These are phyloP conservation scores for Coremacera marginata DNA, from an alignment of 2,888 invertebrate species.

Conservation along the genomic window DNA sequence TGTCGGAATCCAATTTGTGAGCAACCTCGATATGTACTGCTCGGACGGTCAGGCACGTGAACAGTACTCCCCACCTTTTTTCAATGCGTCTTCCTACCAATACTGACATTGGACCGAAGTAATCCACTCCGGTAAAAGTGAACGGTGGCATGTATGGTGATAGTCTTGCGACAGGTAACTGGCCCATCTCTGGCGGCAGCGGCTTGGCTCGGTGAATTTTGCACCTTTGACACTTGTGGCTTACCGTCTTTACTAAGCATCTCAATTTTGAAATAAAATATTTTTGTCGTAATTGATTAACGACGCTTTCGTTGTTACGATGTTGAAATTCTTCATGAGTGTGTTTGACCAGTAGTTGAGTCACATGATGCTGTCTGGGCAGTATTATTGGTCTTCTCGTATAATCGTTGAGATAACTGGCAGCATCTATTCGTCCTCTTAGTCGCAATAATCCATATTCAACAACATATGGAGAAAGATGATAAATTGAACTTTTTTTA, in stretches of 20 bases:
- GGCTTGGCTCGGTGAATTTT: conserved; percentile 30
- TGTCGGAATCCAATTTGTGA: too few species aligned
- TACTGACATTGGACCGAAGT: conserved; percentile 41
- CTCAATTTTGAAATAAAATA: too few species aligned
- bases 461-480: conserved; percentile 6
- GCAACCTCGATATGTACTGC: conserved; percentile 45
- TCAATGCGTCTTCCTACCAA: conserved; percentile 33
- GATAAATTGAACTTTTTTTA: conserved; percentile 16
- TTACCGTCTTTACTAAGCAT: too few species aligned
- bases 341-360: conserved; percentile 12
- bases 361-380: conserved; percentile 6
- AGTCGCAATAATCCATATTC: neutral
- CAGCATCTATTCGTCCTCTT: neutral
- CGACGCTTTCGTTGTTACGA: too few species aligned
- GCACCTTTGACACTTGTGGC: too few species aligned
- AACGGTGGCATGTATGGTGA: conserved; percentile 39
- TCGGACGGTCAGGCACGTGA: conserved; percentile 43
- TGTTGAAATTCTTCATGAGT: conserved; percentile 32
- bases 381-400: neutral
- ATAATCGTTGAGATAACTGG: too few species aligned
- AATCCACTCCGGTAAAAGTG: conserved; percentile 46
- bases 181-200: conserved; percentile 42
- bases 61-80: conserved; percentile 42
- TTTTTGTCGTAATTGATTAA: too few species aligned
- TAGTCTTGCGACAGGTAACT: conserved; percentile 19